Base-by-base conservation (phyloP, 2,888 invertebrate species). In the Lacanobia wlatinum region DNA sequence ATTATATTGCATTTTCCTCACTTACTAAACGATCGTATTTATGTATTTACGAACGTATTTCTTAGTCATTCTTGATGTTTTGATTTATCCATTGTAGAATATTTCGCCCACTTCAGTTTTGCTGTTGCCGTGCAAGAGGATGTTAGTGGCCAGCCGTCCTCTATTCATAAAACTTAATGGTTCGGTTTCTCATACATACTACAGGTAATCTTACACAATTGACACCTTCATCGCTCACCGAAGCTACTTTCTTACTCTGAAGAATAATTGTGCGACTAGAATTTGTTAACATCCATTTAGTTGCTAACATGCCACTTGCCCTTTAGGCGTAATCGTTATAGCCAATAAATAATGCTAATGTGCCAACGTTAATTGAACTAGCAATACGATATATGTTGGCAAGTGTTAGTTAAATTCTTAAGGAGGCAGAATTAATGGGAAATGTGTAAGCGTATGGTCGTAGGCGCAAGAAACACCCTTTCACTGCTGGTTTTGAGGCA, bases 331-430 rank as follows among this genome's bases (percentile, higher is more conserved):
- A 90, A 88, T 90, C 87, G 90, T 88, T 87, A 87, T 86, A 85
- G 83, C 84, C 84, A 80, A 92, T 92, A 91, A 92, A 92, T 92
- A 90, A 91, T 88, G 76, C 80, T 86, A 87, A 90, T 90, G 86
- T 89, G 87, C 88, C 87, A 86, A 88, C 84, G 85, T 86, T 91
- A 92, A 92, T 91, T 90, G 88, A 89, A 89, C 83, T 83, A 85
- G 73, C 77, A 83, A 76, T 74, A 80, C 74, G 73, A 84, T 84
- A 82, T 83, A 86, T 81, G 70, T 69, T 76, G 66, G 76, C 73
- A 72, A 77, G 73, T 70, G 78, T 76, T 85, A 85, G 70, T 75
- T 64, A 73, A 70, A 70, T 73, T 77, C 73, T 80, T 84, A 77
- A 62, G 70, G 60, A 83, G 66, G 62, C 48, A 83, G 80, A 80